Conservation (phyloP, 2,797 vertebrate genomes). For the Acrossocheilus wenchowensis region DNA sequence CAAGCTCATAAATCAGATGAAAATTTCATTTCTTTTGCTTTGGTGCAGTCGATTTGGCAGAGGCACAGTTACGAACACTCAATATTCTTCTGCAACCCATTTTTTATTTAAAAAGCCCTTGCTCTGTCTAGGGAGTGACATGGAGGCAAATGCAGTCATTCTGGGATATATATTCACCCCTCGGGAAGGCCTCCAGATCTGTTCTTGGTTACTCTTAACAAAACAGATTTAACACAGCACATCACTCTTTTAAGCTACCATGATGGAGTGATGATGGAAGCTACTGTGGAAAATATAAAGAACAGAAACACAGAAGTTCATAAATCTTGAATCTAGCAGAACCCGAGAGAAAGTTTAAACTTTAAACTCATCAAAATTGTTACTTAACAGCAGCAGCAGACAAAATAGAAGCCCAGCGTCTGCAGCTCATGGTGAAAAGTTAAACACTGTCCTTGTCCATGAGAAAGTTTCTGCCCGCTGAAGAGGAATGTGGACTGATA, state of each 20-base stretch:
- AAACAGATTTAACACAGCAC: constrained; percentile 62
- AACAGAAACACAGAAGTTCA: constrained; percentile 4
- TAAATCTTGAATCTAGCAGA: constrained; percentile 1
- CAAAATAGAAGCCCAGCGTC: neutral
- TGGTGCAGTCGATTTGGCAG: constrained; percentile 5
- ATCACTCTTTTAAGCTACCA: constrained; percentile 69
- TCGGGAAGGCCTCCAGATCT: constrained; percentile 68
- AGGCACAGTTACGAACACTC: neutral
- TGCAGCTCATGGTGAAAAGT: neutral
- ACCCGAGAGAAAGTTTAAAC: neutral
- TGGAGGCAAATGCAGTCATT: constrained; percentile 43
- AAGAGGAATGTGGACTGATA: constrained; percentile 39
- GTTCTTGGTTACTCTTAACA: constrained; percentile 65
- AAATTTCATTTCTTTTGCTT: neutral
- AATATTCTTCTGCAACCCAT: neutral
- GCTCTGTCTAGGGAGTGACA: constrained; percentile 32
- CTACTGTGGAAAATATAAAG: constrained; percentile 39
- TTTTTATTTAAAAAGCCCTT: constrained; percentile 33
- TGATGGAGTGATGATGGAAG: constrained; percentile 64
- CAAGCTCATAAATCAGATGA: neutral
- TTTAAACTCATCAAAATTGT: constrained; percentile 37
- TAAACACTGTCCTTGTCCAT: neutral
- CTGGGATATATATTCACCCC: constrained; percentile 58
- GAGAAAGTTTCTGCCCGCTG: constrained; percentile 9
- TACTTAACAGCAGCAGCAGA: constrained; percentile 44